Base-by-base conservation (phyloP, 2,888 invertebrate genomes). In the Ennomos quercinarius region DNA sequence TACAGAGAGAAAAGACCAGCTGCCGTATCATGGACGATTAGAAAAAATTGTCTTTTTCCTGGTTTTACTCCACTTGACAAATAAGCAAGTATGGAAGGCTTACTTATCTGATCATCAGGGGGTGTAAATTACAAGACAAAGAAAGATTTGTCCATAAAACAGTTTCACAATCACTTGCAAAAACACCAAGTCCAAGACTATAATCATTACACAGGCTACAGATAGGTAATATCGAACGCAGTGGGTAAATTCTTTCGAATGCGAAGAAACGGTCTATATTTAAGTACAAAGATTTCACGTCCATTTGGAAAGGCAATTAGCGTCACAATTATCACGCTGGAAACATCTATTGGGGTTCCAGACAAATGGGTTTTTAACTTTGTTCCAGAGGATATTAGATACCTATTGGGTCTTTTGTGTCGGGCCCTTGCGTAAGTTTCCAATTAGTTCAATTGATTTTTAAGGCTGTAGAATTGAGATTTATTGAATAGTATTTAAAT, bases 301-400 rank as follows among this genome's bases (percentile, higher is more conserved):
- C 49, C 54, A 41, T 47, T 47, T 61, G 40, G 51, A 56, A 54
- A 61, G 51, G 51, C 60, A 61, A 55, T 61, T 56, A 61, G 55
- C 42, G 47, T 56, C 47, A 47, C 54, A 61, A 52, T 61, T 60
- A 55, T 55, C 60, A 34, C 59, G 4, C 46, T 50, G 35, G 42
- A 3, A 51, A 51, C 39, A 27, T 61, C 46, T 55, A 55, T 56
- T 55, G 60, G 54, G 51, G 56, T 61, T 51, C 60, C 45, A 41
- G 41, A 59, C 59, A 49, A 54, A 54, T 45, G 59, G 49, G 45
- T 12, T 52, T 48, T 51, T 42, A 38, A 42, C 38, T 45, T 42
- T 8, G 39, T 56, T 39, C 27, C 51, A 43, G 38, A 37, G 36
- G 36, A n/a, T n/a, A n/a, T 47, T 53, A 47, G 6, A 39, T 27